Evolutionary conservation across 37 sponge, comb jelly and placozoan species (phyloP).

Genomic region (Mnemiopsis leidyi): DNA sequence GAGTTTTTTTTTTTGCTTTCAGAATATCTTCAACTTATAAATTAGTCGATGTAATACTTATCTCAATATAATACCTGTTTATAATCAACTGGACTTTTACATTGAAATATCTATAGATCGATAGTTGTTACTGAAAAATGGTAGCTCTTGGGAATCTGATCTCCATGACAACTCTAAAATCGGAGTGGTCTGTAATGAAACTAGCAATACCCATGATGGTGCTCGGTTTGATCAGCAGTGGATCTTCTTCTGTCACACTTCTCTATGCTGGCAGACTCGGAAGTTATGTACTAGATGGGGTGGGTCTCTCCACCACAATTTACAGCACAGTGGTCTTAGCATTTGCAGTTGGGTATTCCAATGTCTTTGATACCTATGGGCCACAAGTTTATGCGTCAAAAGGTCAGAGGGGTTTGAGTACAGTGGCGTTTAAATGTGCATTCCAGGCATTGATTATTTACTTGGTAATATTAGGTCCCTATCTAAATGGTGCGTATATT

Average conservation of each 20-base stretch:
- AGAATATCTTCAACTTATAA: too few species aligned
- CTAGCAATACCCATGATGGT: neutral
- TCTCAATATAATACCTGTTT: too few species aligned
- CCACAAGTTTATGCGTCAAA: constrained; percentile 26
- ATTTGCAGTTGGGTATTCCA: neutral
- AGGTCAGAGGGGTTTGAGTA: neutral
- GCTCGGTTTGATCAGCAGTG: neutral
- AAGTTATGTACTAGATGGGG: neutral
- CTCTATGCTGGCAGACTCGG: neutral
- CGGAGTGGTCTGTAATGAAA: neutral
- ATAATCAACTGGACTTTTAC: too few species aligned
- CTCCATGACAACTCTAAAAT: neutral
- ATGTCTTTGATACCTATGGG: constrained; percentile 7
- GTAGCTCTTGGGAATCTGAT: neutral
- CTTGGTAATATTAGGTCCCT: neutral
- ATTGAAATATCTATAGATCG: too few species aligned
- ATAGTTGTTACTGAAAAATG: too few species aligned
- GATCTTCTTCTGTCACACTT: neutral
- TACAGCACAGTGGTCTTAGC: neutral
- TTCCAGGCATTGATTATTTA: neutral
- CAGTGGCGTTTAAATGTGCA: neutral
- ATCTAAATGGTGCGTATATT: neutral
- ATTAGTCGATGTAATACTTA: too few species aligned
- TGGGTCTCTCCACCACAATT: neutral
- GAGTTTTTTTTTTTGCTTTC: too few species aligned